Base-by-base conservation (phyloP, 2,888 invertebrate genomes). In the Ophioninae sp. region DNA sequence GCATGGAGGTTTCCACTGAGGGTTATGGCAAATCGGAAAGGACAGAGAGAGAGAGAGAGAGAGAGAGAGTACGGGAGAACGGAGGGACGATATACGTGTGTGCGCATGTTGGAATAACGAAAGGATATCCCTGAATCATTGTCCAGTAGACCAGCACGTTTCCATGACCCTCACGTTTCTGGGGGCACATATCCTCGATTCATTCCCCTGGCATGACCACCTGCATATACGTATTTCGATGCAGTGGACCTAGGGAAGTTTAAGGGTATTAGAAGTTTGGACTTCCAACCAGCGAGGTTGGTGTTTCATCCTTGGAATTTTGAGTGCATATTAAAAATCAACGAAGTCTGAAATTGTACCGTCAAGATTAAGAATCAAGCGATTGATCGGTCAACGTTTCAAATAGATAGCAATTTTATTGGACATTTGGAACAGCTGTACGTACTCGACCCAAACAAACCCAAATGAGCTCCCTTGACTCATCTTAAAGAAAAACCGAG, bases 151-250 rank as follows among this genome's bases (percentile, higher is more conserved):
- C 37, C 21, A 59, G 74, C 74, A 73, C 81, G 81, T 84, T 81
- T 84, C 81, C 80, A 84, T 84, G 81, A 81, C 70, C 78, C 78
- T 84, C 83, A 84, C 83, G 83, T 84, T 84, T 79, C 81, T 78
- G 20, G 70, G 81, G 70, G 81, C 78, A 79, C 78, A 84, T 78
- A 84, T 61, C 81, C 75, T 44, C 76, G 65, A 41, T 77, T 59
- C 72, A 64, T 80, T 23, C 69, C 41, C 59, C 41, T 30, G 64
- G 61, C 13, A 64, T 44, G 72, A 41, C 57, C 69, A 65, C 69
- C 10, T 77, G 68, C 61, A 64, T 78, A 62, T 59, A 72, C 44
- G 56, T 57, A 59, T 6, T 50, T 21, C 13, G 30, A 65, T 64
- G 61, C 17, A 44, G 30, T 30, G 39, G 23, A 44, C 37, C 44